Percentiles rank a stretch among this genome's conserved stretches.
These are phyloP conservation scores for Gambusia holbrooki DNA, from an alignment of 2,113 vertebrate genomes.

Conservation along the genomic window DNA sequence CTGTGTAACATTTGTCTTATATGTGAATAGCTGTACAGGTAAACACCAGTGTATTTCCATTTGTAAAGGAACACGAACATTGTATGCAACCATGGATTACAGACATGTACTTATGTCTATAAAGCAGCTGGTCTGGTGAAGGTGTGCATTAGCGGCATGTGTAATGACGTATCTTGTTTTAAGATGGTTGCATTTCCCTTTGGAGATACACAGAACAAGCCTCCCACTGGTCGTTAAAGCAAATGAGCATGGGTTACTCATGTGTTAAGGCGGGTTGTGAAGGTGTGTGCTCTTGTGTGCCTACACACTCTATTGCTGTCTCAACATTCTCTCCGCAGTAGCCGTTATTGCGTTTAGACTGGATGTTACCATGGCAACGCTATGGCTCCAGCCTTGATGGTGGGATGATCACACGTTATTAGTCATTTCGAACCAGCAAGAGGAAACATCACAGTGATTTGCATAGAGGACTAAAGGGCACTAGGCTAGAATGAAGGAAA, in stretches of 20 bases:
- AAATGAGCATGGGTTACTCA: conserved; percentile 60
- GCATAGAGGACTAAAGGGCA: conserved; percentile 25
- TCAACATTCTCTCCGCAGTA: conserved; percentile 54
- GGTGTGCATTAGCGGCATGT: conserved; percentile 50
- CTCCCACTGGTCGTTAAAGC: conserved; percentile 65
- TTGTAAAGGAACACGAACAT: conserved; percentile 20
- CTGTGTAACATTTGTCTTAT: conserved; percentile 4
- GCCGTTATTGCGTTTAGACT: conserved; percentile 53
- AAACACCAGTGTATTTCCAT: neutral
- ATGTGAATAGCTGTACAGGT: neutral
- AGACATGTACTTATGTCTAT: neutral
- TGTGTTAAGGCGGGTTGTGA: conserved; percentile 11
- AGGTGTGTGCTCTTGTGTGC: conserved; percentile 16
- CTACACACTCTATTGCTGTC: conserved; percentile 18
- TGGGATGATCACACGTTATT: conserved; percentile 84
- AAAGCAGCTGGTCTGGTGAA: conserved; percentile 54
- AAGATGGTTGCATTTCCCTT: conserved; percentile 62
- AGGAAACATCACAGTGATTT: conserved; percentile 34
- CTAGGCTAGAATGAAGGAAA: conserved; percentile 11
- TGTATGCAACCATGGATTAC: neutral
- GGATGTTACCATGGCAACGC: conserved; percentile 74
- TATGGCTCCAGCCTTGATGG: conserved; percentile 76
- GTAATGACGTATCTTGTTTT: conserved; percentile 69
- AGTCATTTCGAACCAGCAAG: conserved; percentile 76
- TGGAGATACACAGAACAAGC: conserved; percentile 60